Base-by-base conservation (phyloP, 2,888 invertebrate genomes). In the Eumacrocentrus americanus region DNA sequence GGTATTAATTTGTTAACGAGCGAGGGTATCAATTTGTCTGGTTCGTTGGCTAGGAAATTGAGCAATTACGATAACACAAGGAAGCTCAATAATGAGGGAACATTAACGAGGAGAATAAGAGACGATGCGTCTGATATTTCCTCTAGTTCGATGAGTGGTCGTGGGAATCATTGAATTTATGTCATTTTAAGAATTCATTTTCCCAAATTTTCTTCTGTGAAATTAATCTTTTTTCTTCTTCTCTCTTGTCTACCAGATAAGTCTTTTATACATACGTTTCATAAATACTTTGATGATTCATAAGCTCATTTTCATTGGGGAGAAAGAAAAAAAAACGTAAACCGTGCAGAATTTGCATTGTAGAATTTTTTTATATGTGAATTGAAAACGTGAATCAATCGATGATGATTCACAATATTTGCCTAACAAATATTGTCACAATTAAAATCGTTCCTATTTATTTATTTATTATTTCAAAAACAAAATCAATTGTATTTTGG, bases 41-140 rank as follows among this genome's bases (percentile, higher is more conserved):
- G 68, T 60, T 72, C 73, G 34, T 64, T 77, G 37, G 69, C 74
- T 16, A 70, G 71, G 51, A 78, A 75, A 61, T 70, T 77, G 58
- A 73, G 70, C 60, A 74, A 73, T 70, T 76, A 78, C 55, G 75
- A 76, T 61, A 74, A 77, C 60, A 68, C 71, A 58, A 74, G 73
- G 52, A 69, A 72, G 59, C 65, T 72, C 23, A 73, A 71, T 23
- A 73, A 71, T 35, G 77, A 78, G 46, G 70, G 71, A 51, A 67
- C 70, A 48, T 62, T 77, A 57, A 71, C 72, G 16, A 75, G 74
- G 68, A 69, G 72, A 60, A 69, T 76, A 61, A 70, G 71, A 35
- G 72, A 74, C 63, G 73, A 76, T 53, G 61, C 69, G 22, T 72
- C 72, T 9, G 73, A 77, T 61, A 70, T 77, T 62, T 74, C 78